A percentile compares a stretch with the other conserved stretches of the same genome.
Evolutionary conservation across 2,797 vertebrate genomes (phyloP).

Genomic region (Notamacropus eugenii): DNA sequence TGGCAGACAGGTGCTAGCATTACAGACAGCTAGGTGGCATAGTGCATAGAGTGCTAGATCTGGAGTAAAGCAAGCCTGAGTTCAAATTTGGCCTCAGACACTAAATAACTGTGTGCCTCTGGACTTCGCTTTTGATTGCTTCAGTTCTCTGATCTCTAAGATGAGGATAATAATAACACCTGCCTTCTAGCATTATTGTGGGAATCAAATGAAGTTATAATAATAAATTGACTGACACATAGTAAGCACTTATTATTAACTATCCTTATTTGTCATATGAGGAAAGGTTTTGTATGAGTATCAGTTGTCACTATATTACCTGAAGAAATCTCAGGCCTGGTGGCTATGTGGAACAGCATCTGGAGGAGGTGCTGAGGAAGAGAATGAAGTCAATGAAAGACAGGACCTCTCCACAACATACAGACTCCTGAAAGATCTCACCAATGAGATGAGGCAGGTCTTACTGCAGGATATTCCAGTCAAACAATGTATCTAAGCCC

Average conservation of each 20-base stretch:
- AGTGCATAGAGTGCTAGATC: background rate
- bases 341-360: background rate
- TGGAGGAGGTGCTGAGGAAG: no score
- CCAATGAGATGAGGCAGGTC: background rate
- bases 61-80: background rate
- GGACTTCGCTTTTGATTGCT: background rate
- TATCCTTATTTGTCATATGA: background rate
- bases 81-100: background rate
- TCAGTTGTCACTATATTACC: background rate
- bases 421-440: background rate
- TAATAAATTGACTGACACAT: background rate
- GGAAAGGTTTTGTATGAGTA: background rate
- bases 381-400: background rate
- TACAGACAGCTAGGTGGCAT: background rate
- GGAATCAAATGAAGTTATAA: background rate
- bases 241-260: background rate
- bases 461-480: background rate
- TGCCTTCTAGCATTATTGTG: background rate
- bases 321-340: background rate
- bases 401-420: background rate
- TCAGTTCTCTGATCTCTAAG: background rate
- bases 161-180: background rate
- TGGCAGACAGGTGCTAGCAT: background rate
- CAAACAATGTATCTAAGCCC: background rate
- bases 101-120: background rate